Evolutionary conservation across 2,888 invertebrate species (phyloP).

Genomic region (Trypoxylon attenuatum): DNA sequence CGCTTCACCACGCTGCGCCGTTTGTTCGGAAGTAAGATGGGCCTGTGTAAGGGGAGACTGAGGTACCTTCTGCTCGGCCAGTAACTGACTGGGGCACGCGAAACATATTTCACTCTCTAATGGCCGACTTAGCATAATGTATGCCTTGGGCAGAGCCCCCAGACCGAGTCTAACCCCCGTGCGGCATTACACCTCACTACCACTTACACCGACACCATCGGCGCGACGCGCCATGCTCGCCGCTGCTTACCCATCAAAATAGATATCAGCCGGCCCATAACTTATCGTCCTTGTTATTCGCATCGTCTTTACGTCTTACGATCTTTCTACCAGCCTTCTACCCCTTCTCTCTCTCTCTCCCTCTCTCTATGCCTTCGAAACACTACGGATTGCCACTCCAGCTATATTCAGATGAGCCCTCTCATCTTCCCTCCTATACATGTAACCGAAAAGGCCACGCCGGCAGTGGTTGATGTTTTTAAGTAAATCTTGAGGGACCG

Average conservation of each 20-base stretch:
- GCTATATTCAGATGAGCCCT: too few relatives aligned
- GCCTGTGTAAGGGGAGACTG: constrained; percentile 24
- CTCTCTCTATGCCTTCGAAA: too few relatives aligned
- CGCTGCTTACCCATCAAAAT: constrained; percentile 40
- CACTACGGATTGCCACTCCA: too few relatives aligned
- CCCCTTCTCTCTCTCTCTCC: neutral
- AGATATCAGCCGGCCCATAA: constrained; percentile 36
- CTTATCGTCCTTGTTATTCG: constrained; percentile 30
- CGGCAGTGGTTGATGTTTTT: too few relatives aligned
- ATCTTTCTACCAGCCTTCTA: neutral
- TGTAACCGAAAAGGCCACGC: too few relatives aligned
- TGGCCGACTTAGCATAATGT: constrained; percentile 70
- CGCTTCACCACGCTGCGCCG: too few relatives aligned
- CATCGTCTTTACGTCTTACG: constrained; percentile 7
- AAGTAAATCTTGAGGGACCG: too few relatives aligned
- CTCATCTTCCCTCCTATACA: too few relatives aligned
- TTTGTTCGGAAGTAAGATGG: constrained; percentile 39
- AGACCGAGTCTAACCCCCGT: constrained; percentile 17
- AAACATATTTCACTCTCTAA: constrained; percentile 69
- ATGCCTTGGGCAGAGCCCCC: constrained; percentile 60
- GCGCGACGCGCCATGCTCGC: too few relatives aligned
- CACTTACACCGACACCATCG: constrained; percentile 6
- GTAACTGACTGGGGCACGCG: constrained; percentile 68
- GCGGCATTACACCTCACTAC: constrained; percentile 16
- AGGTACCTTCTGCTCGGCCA: constrained; percentile 43